Base-by-base conservation (phyloP, 2,888 invertebrate genomes). In the Alsophila aescularia region DNA sequence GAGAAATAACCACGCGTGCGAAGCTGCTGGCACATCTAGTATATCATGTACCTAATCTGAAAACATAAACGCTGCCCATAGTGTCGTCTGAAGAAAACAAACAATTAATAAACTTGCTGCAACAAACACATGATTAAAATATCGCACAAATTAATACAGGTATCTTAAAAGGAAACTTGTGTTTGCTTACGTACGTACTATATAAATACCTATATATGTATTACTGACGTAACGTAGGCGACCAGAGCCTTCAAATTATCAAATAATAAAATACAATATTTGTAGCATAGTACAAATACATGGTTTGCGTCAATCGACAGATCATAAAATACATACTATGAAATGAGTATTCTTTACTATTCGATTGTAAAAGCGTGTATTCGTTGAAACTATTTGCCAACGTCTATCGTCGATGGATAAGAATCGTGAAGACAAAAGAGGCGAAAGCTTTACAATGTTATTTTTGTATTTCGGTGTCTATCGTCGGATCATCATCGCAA, bases 241-340 rank as follows among this genome's bases (percentile, higher is more conserved):
- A 48, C 51, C 21, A 13, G n/a, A 31, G 53, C 53, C 44, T 58
- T 64, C 51, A 59, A 72, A 73, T 70, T 71, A 68, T 67, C 72
- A 68, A 62, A 60, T 58, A 64, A 72, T 72, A 73, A 72, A 73
- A 68, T 52, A 60, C 43, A 60, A 64, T 64, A 66, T 70, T 65
- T 59, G 56, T 56, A 58, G 52, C 64, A 64, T 43, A 47, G 52
- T 35, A 64, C 62, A 67, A 62, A 61, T 68, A 54, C 36, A 34
- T 57, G 72, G 59, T 48, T 54, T 55, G 43, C 61, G 66, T 74
- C 75, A 72, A 41, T 72, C 69, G 61, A 40, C 68, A 59, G 54
- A 64, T 71, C 60, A 58, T 24, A 24, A 24, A 24, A 24, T 24
- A 24, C 67, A 65, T 71, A 27, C 21, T 41, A n/a, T 29, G 13